Percentiles rank a stretch among this genome's conserved stretches.
Conservation (phyloP, 2,797 vertebrate genomes). For the Hippoglossus hippoglossus region DNA sequence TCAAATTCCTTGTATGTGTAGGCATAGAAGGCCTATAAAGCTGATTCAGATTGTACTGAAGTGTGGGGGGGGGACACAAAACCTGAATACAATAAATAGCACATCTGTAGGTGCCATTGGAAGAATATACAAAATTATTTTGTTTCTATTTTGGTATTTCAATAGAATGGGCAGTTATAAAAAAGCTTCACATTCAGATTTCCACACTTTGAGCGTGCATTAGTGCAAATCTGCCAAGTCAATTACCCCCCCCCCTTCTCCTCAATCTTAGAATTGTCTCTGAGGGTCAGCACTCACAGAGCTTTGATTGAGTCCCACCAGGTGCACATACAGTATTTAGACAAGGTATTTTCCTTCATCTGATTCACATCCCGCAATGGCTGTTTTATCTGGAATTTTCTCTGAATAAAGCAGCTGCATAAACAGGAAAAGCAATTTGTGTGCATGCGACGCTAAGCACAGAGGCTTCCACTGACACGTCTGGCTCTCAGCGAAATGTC, state of each 20-base stretch:
- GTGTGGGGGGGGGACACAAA: too few relatives aligned
- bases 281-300: slow-evolving; percentile 35
- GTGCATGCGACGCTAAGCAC: slow-evolving; percentile 65
- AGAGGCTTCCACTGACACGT: slow-evolving; percentile 56
- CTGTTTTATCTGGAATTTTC: slow-evolving; percentile 68
- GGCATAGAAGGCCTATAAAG: too few relatives aligned
- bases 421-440: slow-evolving; percentile 80
- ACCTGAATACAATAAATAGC: too few relatives aligned
- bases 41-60: too few relatives aligned
- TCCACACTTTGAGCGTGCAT: slow-evolving; percentile 26
- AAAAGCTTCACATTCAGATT: slow-evolving; percentile 27
- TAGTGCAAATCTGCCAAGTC: slow-evolving; percentile 43
- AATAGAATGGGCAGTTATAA: not conserved
- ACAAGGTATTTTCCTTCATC: slow-evolving; percentile 59
- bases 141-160: too few relatives aligned
- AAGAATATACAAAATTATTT: too few relatives aligned
- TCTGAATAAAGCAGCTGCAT: slow-evolving; percentile 74
- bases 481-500: slow-evolving; percentile 62
- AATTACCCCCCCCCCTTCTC: slow-evolving; percentile 25
- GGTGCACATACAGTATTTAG: slow-evolving; percentile 68
- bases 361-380: slow-evolving; percentile 66
- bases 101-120: too few relatives aligned
- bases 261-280: slow-evolving; percentile 34
- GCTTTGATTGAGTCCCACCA: slow-evolving; percentile 65
- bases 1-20: too few relatives aligned